Conservation (phyloP, 2,797 vertebrate species). For the Eulemur mongoz region DNA sequence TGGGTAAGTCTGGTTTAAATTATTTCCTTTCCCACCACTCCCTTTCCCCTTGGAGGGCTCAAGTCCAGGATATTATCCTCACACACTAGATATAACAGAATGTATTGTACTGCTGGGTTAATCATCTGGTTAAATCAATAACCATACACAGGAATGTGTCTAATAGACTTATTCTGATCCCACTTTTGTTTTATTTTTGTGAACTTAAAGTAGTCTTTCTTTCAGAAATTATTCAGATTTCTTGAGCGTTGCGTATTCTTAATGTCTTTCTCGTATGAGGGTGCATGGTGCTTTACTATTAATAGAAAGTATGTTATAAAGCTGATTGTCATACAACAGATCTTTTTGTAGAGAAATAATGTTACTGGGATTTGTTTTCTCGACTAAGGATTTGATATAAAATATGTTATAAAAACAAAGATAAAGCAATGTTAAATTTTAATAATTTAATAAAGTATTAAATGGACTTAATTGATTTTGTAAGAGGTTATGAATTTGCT, state of each 20-base stretch:
- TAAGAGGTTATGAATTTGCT: background rate
- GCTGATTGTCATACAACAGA: background rate
- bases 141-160: background rate
- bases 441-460: background rate
- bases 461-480: constrained; percentile 36
- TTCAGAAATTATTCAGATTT: background rate
- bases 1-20: background rate
- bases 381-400: background rate
- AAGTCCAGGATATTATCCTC: background rate
- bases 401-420: constrained; percentile 27
- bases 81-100: background rate
- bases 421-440: background rate
- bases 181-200: constrained; percentile 27
- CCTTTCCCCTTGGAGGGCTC: background rate
- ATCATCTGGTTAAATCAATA: background rate
- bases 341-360: constrained; percentile 34
- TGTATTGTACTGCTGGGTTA: background rate
- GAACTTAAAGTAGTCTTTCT: background rate
- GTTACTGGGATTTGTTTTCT: constrained; percentile 11
- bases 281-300: background rate
- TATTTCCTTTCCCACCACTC: background rate
- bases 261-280: background rate
- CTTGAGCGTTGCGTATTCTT: background rate
- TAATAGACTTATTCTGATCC: background rate
- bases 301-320: background rate